These are phyloP conservation scores for Heterodera carotae DNA, from an alignment of 1,140 invertebrate species.

Conservation along the genomic window DNA sequence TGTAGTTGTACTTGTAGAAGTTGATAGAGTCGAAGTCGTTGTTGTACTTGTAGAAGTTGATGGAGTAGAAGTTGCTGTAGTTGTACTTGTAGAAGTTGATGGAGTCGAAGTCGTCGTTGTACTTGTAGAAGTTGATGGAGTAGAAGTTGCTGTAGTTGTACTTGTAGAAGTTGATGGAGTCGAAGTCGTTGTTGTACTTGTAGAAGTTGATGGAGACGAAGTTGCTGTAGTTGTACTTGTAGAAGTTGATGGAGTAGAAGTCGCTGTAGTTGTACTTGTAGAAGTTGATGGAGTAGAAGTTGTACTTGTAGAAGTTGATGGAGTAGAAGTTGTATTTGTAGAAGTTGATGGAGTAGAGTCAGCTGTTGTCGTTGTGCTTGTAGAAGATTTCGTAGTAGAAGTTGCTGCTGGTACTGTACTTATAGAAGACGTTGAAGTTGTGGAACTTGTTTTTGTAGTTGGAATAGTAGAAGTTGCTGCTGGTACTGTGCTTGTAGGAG, in stretches of 20 bases:
- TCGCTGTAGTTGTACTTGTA: neutral
- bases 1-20: neutral
- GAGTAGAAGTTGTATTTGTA: neutral
- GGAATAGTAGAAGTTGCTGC: neutral
- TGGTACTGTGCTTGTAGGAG: too few relatives aligned
- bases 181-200: neutral
- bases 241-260: neutral
- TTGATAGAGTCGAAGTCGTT: neutral
- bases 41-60: neutral
- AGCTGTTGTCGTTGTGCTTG: neutral
- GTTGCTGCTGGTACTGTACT: neutral
- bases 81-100: neutral
- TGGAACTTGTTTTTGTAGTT: neutral
- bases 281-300: neutral
- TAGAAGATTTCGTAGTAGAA: neutral
- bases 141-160: neutral
- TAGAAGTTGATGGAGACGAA: neutral
- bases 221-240: neutral
- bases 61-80: neutral
- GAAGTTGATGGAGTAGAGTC: neutral
- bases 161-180: too few relatives aligned
- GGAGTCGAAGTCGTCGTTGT: neutral
- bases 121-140: neutral
- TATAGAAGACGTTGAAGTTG: neutral
- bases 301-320: neutral